A percentile compares a stretch with the other conserved stretches of the same genome.
phyloP scores from a whole-genome alignment of 2,113 vertebrate genomes.

The Origma solitaria region DNA sequence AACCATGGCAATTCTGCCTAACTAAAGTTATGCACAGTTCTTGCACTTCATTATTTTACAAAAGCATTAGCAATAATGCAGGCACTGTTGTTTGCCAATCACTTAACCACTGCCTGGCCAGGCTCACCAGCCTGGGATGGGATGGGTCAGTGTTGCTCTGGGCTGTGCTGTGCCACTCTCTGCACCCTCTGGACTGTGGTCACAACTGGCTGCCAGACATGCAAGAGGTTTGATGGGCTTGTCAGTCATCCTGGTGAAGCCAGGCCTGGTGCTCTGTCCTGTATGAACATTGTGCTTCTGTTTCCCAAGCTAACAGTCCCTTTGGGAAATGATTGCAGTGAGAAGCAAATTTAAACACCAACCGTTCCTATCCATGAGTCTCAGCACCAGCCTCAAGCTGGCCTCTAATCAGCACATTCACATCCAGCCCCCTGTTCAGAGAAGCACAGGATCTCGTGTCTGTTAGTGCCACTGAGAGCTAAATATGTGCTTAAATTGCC shows the following conservation, averaged over 20 bases:
- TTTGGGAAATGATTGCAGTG: background rate
- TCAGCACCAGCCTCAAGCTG: rapidly evolving
- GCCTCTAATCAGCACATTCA: background rate
- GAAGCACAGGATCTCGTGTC: background rate
- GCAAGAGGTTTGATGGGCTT: background rate
- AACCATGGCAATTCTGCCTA: background rate
- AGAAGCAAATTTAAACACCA: background rate
- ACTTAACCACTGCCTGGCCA: background rate
- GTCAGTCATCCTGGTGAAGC: background rate
- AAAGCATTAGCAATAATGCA: background rate
- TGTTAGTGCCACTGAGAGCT: background rate
- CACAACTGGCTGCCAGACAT: background rate
- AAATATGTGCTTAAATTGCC: background rate
- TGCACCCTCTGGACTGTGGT: background rate
- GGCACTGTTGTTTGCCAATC: background rate
- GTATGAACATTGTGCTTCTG: background rate
- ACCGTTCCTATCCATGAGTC: background rate
- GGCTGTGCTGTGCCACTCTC: background rate
- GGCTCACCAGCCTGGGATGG: rapidly evolving
- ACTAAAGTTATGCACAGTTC: background rate
- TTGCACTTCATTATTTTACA: background rate
- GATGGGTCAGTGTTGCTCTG: background rate
- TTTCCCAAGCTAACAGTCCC: background rate
- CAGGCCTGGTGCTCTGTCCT: background rate
- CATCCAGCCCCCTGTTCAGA: background rate